Evolutionary conservation across 2,888 invertebrate species (phyloP), one percentile per base, ranked within the genome.

Genomic region (Diploptera punctata): DNA sequence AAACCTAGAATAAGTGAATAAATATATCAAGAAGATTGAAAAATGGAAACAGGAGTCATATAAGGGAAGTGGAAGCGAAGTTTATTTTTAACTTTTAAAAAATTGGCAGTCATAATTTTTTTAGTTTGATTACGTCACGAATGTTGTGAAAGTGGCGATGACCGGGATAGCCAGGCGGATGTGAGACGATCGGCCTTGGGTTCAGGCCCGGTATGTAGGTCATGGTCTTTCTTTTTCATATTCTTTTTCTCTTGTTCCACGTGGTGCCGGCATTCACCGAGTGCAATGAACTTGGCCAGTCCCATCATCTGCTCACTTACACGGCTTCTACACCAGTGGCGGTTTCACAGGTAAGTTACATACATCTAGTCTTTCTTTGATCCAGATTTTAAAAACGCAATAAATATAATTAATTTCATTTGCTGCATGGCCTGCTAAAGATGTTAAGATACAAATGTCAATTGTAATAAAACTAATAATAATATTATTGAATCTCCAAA

Each of bases 71-170:
- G n/a, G n/a, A n/a, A n/a, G n/a, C n/a, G n/a, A n/a, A n/a, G 26
- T 26, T 65, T 43, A 65, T 65, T 65, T 65, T 44, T 65, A 65
- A 47, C 26, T 44, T 54, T 24, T 54, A 26, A 13, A 26, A 65
- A 38, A 61, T 3, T n/a, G n/a, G n/a, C n/a, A 9, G 65, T 43
- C 65, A n/a, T n/a, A 24, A n/a, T 47, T 47, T 65, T 57, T 57
- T 21, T 52, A 38, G 52, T 29, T 68, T 65, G 18, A 60, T 74
- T 71, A 71, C 74, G 68, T 74, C 74, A 74, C 71, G 74, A n/a
- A 43, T 70, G 24, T 60, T 68, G 74, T 71, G 74, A 74, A 74
- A 74, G 74, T 74, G 74, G 74, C 70, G 70, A 61, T 72, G 74
- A 70, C 74, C 74, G 74, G 67, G 70, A 70, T 74, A 68, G 70